Base-by-base conservation (phyloP, 2,888 invertebrate genomes). In the Punctoribates punctum region DNA sequence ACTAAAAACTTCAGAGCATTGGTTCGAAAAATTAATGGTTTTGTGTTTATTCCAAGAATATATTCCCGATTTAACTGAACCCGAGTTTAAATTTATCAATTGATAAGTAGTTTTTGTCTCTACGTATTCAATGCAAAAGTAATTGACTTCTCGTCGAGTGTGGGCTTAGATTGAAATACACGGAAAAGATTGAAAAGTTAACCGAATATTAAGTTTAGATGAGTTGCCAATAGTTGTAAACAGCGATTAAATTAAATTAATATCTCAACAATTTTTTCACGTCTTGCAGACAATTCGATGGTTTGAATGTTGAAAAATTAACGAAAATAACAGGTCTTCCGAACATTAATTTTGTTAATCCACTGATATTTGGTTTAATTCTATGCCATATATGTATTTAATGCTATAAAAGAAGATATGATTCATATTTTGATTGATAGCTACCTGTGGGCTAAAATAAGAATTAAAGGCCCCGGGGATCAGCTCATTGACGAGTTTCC, bases 361-460 rank as follows among this genome's bases (percentile, higher is more conserved):
- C 13, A 48, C 11, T 48, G 46, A 17, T 23, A 20, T 20, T 57
- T 57, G 3, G 5, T 1, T 25, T 25, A 57, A 57, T 23, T n/a
- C n/a, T 17, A 20, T 2, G 23, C 20, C 11, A 57, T 20, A 25
- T 15, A 57, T 57, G 57, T 23, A 17, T 48, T 48, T 48, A 48
- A 48, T 15, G 46, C 46, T 17, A 57, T 20, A 57, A 57, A 57
- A 57, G 20, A 57, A 57, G 57, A 57, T 25, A 57, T 57, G 57
- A 57, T 23, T 57, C 57, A 25, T 57, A 57, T 57, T 20, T 57
- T 57, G 57, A 57, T 57, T 20, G 57, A 57, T 57, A 57, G 57
- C 57, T 57, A 57, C 57, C 57, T 57, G 2, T 57, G 57, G 57
- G 57, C 57, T 57, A 57, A 57, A 57, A 57, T 20, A 57, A 4